Evolutionary conservation across 1,140 invertebrate genomes (phyloP), one percentile per base, ranked within the genome.

Genomic region (Pentalonia nigronervosa): DNA sequence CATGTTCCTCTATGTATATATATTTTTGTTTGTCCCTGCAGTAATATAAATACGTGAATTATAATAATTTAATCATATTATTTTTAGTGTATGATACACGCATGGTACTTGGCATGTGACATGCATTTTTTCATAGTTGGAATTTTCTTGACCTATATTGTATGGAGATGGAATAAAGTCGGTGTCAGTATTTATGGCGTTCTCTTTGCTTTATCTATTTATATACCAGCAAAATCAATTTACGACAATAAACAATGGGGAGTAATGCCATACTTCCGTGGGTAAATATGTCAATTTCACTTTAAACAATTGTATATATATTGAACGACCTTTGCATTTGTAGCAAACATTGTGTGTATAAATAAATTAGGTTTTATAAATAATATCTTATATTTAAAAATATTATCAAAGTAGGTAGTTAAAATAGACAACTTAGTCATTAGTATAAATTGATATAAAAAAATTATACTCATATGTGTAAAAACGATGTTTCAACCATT

Each of bases 51-150:
- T 81, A 81, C 8, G 34, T 81, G 34, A 21, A 36, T 34, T 81
- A 34, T 81, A 81, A 36, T 81, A 81, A 21, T 81, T 81, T 81
- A 81, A 36, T 81, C 34, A 81, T 34, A 81, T n/a, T 4, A 67
- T 48, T 95, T 95, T 87, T 94, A 96, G 96, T 97, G 97, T 94
- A 95, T 97, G 95, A 95, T 96, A 20, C 96, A 96, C 95, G 95
- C 96, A 0, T 97, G 97, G 97, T 97, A 97, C 94, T 94, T 97
- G 90, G 96, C 96, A 7, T 96, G 96, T 94, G 97, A 97, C 94
- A 96, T 96, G 95, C 96, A 97, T 94, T 96, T 97, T 93, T 97
- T 96, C 94, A 94, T 96, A n/a, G 30, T 94, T 8, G 95, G 96
- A 21, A 95, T 96, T 1, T 94, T 97, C 8, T 94, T 97, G n/a